A percentile compares a stretch with the other conserved stretches of the same genome.
phyloP scores from a whole-genome alignment of 2,113 vertebrate genomes.

The Catharus fuscescens region DNA sequence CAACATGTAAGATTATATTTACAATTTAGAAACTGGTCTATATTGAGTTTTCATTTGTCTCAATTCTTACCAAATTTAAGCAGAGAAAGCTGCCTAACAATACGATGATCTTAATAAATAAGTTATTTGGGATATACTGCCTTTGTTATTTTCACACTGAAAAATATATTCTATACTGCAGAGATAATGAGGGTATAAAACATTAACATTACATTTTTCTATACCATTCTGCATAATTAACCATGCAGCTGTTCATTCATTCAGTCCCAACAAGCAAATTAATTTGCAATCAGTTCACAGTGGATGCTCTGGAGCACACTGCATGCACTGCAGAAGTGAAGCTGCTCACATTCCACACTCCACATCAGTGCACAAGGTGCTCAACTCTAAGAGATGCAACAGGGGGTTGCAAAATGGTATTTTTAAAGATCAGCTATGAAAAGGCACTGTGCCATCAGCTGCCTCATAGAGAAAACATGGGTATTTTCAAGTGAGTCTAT shows the following conservation, averaged over 20 bases:
- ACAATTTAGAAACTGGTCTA: not conserved
- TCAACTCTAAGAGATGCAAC: not conserved
- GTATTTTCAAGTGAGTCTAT: not conserved
- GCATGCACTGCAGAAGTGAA: not conserved
- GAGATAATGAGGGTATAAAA: slow-evolving; percentile 54
- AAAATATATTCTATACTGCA: slow-evolving; percentile 38
- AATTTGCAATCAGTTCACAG: slow-evolving; percentile 12
- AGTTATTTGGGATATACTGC: slow-evolving; percentile 14
- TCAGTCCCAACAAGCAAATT: slow-evolving; percentile 25
- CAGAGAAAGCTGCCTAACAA: not conserved
- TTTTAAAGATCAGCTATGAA: not conserved
- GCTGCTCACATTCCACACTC: not conserved
- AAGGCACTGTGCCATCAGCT: not conserved
- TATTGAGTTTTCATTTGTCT: not conserved
- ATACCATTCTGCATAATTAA: slow-evolving; percentile 67
- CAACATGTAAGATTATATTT: not conserved
- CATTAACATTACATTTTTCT: slow-evolving; percentile 51
- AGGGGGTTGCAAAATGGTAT: not conserved
- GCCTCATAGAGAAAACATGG: fast-evolving
- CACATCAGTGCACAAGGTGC: not conserved
- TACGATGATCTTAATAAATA: not conserved
- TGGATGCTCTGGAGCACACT: not conserved
- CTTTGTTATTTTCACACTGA: slow-evolving; percentile 41
- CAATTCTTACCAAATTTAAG: not conserved
- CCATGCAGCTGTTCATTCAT: slow-evolving; percentile 46